Evolutionary conservation across 2,797 vertebrate genomes (phyloP).

Genomic region (Smutsia gigantea): DNA sequence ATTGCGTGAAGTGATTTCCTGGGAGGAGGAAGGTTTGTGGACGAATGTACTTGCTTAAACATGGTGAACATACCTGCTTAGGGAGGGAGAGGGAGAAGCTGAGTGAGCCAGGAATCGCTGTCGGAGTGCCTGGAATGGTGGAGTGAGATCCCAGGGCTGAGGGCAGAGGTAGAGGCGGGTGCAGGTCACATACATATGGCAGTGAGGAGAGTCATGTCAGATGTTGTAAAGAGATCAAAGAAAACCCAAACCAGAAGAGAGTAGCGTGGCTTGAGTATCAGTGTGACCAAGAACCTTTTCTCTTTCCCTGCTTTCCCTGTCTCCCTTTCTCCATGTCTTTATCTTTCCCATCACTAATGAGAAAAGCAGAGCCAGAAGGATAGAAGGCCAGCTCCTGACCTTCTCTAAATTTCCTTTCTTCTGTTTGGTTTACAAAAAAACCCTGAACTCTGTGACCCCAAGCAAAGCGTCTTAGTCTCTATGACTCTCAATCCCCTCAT

Average conservation of each 20-base stretch:
- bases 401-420: not conserved
- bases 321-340: not conserved
- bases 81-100: not conserved
- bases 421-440: conserved; percentile 37
- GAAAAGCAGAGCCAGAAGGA: not conserved
- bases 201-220: not conserved
- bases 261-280: not conserved
- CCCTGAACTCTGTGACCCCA: not conserved
- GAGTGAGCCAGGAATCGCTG: not conserved
- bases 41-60: not conserved
- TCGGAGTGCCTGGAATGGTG: not conserved
- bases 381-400: not conserved
- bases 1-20: not conserved
- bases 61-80: not conserved
- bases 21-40: not conserved
- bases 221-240: not conserved
- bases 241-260: not conserved
- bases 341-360: not conserved
- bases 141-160: not conserved
- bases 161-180: not conserved
- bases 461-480: not conserved
- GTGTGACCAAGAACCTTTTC: not conserved
- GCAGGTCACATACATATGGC: fast-evolving
- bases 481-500: not conserved
- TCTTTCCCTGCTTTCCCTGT: not conserved